Evolutionary conservation across 1,140 invertebrate species (phyloP), one percentile per base, ranked within the genome.

Genomic region (Drosophila novamexicana): DNA sequence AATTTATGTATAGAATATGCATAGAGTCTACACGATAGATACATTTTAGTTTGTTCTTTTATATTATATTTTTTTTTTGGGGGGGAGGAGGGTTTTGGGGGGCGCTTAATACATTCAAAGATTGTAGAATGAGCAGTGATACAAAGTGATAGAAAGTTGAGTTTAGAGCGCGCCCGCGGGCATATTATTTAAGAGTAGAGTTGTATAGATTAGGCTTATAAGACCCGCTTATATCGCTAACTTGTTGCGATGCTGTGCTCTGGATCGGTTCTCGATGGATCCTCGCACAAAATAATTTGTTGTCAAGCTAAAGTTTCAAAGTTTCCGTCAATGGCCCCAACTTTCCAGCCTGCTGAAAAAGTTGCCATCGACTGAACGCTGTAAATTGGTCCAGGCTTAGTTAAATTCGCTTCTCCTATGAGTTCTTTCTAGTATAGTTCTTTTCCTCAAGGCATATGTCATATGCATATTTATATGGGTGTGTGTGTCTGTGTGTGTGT

Each of bases 141-240:
- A 69, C 3, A 32, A 16, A 59, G 29, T 70, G 56, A 75, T 69
- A 67, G 53, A 66, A 14, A 74, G 40, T 37, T 45, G 12, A 53
- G 54, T 50, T 72, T 16, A 59, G 47, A 53, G 32, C 70, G 57
- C 75, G 70, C 70, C 70, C 70, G 70, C 70, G 69, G 75, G 59
- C 58, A 58, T 62, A 65, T 53, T 64, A 65, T 64, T 63, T 61
- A 56, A 14, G 22, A 70, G 49, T 47, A 69, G 68, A 63, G 61
- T 65, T 77, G 47, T 77, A 29, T 29, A 88, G 78, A 76, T 75
- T 86, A 82, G 80, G 80, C 84, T 89, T 89, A 89, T 89, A 89
- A 89, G 84, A 89, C 84, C 84, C 85, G 84, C 84, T 89, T 89
- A 89, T 89, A 89, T 89, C 80, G 84, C 83, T 88, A 77, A 79